Conservation (phyloP, 2,888 invertebrate genomes). For the Drosophila macrospina region DNA sequence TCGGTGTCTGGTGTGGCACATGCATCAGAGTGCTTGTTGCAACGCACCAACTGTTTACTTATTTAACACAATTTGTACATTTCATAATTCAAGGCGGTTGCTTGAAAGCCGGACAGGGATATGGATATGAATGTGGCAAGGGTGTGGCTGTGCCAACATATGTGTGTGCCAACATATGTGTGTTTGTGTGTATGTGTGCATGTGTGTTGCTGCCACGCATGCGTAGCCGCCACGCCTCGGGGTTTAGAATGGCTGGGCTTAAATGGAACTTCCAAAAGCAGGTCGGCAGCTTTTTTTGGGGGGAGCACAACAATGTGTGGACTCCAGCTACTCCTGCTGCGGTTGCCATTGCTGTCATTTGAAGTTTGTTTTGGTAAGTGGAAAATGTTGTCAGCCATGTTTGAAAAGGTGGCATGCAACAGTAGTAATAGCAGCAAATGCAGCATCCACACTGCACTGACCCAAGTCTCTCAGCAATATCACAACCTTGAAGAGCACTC, state of each 20-base stretch:
- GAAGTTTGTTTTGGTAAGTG: conserved; percentile 58
- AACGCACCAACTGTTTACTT: conserved; percentile 73
- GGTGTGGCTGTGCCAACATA: not conserved
- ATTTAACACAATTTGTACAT: conserved; percentile 77
- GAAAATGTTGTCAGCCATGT: conserved; percentile 62
- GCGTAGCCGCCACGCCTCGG: conserved; percentile 60
- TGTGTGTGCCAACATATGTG: not conserved
- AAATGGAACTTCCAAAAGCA: conserved; percentile 38
- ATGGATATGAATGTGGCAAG: conserved; percentile 5
- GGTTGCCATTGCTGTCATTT: conserved; percentile 29
- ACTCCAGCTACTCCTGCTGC: conserved; percentile 9
- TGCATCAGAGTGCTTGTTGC: conserved; percentile 39
- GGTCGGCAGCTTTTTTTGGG: conserved; percentile 24
- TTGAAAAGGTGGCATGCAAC: conserved; percentile 30
- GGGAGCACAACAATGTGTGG: conserved; percentile 13
- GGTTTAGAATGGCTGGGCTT: conserved; percentile 23
- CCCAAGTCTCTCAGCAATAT: conserved; percentile 41
- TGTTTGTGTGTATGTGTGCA: conserved; percentile 5
- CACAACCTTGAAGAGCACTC: conserved; percentile 75
- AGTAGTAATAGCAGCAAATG: not conserved
- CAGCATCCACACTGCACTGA: conserved; percentile 21
- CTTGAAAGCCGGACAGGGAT: conserved; percentile 24
- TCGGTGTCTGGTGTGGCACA: conserved; percentile 37
- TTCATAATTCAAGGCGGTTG: conserved; percentile 62
- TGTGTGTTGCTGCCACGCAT: conserved; percentile 60